Evolutionary conservation across 1,140 invertebrate genomes (phyloP), one percentile per base, ranked within the genome.

Genomic region (Eriosoma lanigerum): DNA sequence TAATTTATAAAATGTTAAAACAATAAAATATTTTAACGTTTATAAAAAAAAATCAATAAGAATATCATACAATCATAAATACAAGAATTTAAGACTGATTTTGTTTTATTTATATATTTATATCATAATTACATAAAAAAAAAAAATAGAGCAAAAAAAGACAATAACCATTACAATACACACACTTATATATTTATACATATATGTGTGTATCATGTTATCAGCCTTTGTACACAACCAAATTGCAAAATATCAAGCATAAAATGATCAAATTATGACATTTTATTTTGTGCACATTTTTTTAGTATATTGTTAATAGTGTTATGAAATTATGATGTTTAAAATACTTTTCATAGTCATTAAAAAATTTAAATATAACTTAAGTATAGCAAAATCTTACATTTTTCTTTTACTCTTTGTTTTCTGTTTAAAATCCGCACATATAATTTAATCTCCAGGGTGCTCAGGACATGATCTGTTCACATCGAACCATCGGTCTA

Each of bases 401-500:
- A 56, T 58, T 44, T n/a, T n/a, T 52, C 50, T 56, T 58, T 58
- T 44, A 10, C 21, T 52, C 50, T 56, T 58, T n/a, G 44, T 19
- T 21, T 76, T 48, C 62, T 78, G 32, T 78, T 78, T 38, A 38
- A 48, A 17, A 38, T 60, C 32, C 2, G 5, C 46, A 44, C 32
- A 46, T 5, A 58, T 6, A 24, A 3, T 81, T 83, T 92, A 96
- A 89, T 97, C 95, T 83, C 93, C 92, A 82, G 96, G 96, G 89
- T 98, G 96, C 87, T 97, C 96, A 48, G 96, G 96, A 89, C 96
- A 98, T 83, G 94, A 96, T 87, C 96, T 91, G 89, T 97, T 98
- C 84, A 97, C 93, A 89, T 97, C 93, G 89, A 98, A 98, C 96
- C 96, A 98, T 87, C 93, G 91, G 88, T 98, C 96, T 87, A 97